A percentile compares a stretch with the other conserved stretches of the same genome.
Conservation (phyloP, 1,140 invertebrate genomes). For the Apocrypta bakeri region DNA sequence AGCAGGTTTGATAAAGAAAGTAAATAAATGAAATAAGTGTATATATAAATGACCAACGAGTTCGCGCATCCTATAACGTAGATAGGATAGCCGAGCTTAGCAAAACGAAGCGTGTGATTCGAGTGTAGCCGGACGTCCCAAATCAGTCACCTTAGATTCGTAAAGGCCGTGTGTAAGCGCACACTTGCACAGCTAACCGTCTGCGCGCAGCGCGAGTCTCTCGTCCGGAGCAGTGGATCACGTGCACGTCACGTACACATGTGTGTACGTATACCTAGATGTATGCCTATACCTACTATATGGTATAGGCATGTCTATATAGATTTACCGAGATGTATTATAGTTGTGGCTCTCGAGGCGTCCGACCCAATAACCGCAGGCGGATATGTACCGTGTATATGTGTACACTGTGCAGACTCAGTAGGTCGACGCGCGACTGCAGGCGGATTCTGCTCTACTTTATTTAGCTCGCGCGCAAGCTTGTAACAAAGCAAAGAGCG, state of each 20-base stretch:
- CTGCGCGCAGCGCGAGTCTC: too few species aligned
- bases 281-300: too few species aligned
- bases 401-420: background rate
- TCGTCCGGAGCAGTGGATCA: background rate
- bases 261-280: background rate
- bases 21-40: too few species aligned
- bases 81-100: too few species aligned
- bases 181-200: too few species aligned
- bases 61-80: background rate
- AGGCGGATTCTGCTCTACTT: conserved; percentile 29
- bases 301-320: too few species aligned
- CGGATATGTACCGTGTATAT: background rate
- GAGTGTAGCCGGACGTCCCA: conserved; percentile 25
- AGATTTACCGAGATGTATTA: too few species aligned
- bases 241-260: too few species aligned
- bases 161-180: background rate
- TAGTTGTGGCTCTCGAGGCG: conserved; percentile 1
- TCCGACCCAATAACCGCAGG: conserved; percentile 27
- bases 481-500: background rate
- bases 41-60: too few species aligned
- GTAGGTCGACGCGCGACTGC: conserved; percentile 19
- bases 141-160: conserved; percentile 21
- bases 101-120: conserved; percentile 14
- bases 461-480: background rate
- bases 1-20: too few species aligned